Evolutionary conservation across 2,888 invertebrate genomes (phyloP).

Genomic region (Ecliptopera silaceata): DNA sequence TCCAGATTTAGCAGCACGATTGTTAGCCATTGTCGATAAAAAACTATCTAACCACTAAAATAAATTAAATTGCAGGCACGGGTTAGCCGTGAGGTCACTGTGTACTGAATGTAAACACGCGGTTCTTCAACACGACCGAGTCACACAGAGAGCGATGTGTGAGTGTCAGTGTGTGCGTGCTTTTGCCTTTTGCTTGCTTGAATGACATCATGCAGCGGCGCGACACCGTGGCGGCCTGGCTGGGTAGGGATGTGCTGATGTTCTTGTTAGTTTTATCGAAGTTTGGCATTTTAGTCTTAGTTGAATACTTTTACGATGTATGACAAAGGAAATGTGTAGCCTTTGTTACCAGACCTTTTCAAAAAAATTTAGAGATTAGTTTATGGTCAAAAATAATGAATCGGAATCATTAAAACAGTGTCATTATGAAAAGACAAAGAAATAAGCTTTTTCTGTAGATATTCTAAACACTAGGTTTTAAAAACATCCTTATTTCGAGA

Average conservation of each 20-base stretch:
- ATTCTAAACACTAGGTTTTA: too few species aligned
- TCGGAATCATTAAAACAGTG: too few species aligned
- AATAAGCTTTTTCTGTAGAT: too few species aligned
- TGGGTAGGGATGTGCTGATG: slow-evolving; percentile 38
- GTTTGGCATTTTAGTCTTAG: too few species aligned
- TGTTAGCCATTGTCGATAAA: slow-evolving; percentile 87
- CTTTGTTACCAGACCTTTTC: too few species aligned
- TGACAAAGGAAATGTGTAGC: too few species aligned
- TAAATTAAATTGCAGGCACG: slow-evolving; percentile 76
- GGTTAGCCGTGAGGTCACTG: slow-evolving; percentile 69
- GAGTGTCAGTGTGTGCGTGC: slow-evolving; percentile 67
- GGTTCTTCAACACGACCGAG: slow-evolving; percentile 51
- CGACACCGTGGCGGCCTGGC: slow-evolving; percentile 38
- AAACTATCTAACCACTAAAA: slow-evolving; percentile 55
- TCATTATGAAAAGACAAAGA: too few species aligned
- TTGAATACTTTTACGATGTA: too few species aligned
- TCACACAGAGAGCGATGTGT: slow-evolving; percentile 59
- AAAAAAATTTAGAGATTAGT: too few species aligned
- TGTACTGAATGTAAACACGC: slow-evolving; percentile 75
- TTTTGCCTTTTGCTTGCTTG: slow-evolving; percentile 37
- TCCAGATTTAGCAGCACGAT: slow-evolving; percentile 95
- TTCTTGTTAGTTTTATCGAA: background rate
- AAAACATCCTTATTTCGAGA: too few species aligned
- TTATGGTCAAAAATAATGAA: too few species aligned
- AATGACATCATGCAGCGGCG: slow-evolving; percentile 77